Percentiles rank a stretch among this genome's conserved stretches.
Conservation (phyloP, 2,888 invertebrate genomes). For the Mongoloraphidia duomilia region DNA sequence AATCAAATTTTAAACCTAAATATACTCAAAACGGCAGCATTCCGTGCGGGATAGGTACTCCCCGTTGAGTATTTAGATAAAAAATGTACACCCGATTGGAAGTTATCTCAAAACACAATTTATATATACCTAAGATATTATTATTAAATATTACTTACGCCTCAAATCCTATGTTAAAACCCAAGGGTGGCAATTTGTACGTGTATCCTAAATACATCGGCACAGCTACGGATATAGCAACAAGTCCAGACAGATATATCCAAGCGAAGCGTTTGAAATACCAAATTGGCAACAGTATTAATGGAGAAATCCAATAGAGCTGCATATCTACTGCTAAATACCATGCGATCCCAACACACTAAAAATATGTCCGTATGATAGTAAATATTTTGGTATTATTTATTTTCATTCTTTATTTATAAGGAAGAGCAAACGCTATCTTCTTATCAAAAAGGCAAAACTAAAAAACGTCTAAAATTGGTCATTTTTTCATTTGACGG, state of each 20-base stretch:
- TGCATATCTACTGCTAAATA: constrained; percentile 29
- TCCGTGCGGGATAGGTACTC: no score
- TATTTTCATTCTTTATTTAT: no score
- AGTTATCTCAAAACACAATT: no score
- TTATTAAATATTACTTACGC: constrained; percentile 10
- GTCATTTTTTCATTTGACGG: no score
- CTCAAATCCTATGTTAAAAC: constrained; percentile 12
- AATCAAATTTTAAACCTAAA: no score
- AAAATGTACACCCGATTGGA: no score
- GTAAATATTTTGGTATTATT: background rate
- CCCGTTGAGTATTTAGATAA: no score
- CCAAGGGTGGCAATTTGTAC: constrained; percentile 16
- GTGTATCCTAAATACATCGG: constrained; percentile 18
- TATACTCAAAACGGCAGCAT: no score
- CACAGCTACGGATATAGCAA: constrained; percentile 16
- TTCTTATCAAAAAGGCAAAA: no score
- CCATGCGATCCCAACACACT: constrained; percentile 24
- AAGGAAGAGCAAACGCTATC: no score
- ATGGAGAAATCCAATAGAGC: constrained; percentile 23
- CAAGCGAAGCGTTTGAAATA: constrained; percentile 16
- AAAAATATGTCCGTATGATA: no score
- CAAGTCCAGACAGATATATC: constrained; percentile 14
- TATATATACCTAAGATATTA: background rate
- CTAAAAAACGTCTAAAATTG: no score
- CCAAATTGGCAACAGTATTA: constrained; percentile 23